A percentile compares a stretch with the other conserved stretches of the same genome.
phyloP scores from a whole-genome alignment of 1,140 invertebrate species.

The Anastrepha ludens region DNA sequence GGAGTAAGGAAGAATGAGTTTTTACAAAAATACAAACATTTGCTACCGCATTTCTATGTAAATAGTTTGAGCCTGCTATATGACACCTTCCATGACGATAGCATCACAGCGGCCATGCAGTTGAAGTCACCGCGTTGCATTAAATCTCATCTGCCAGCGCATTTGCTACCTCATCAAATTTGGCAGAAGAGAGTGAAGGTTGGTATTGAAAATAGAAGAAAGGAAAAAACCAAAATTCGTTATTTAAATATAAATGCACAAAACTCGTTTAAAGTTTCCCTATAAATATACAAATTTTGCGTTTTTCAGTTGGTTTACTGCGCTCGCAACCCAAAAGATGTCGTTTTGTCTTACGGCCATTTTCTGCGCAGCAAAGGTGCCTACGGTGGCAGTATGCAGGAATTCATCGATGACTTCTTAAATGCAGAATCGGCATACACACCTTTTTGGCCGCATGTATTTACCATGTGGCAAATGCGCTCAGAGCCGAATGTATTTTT shows the following conservation, averaged over 20 bases:
- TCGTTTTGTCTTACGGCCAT: conserved; percentile 83
- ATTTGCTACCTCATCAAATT: conserved; percentile 77
- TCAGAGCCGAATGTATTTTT: conserved; percentile 77
- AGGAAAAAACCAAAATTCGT: too few relatives aligned
- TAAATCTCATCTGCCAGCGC: conserved; percentile 80
- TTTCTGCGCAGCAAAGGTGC: conserved; percentile 77
- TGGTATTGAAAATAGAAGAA: neutral
- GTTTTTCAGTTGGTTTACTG: conserved; percentile 81
- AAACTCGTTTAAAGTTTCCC: neutral
- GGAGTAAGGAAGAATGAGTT: conserved; percentile 64
- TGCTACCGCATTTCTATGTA: neutral
- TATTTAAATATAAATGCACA: too few relatives aligned
- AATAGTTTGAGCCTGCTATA: conserved; percentile 31
- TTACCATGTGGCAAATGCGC: conserved; percentile 76
- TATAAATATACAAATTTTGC: neutral
- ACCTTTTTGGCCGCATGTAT: conserved; percentile 77
- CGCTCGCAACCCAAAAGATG: conserved; percentile 85
- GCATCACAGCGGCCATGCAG: neutral
- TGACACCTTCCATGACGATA: neutral
- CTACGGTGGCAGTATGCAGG: conserved; percentile 77
- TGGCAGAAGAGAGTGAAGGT: conserved; percentile 76
- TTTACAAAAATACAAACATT: neutral
- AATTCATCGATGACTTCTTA: conserved; percentile 79
- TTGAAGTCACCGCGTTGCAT: conserved; percentile 76
- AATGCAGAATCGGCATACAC: conserved; percentile 75